phyloP scores from a whole-genome alignment of 2,888 invertebrate genomes.

The Nowickia ferox region DNA sequence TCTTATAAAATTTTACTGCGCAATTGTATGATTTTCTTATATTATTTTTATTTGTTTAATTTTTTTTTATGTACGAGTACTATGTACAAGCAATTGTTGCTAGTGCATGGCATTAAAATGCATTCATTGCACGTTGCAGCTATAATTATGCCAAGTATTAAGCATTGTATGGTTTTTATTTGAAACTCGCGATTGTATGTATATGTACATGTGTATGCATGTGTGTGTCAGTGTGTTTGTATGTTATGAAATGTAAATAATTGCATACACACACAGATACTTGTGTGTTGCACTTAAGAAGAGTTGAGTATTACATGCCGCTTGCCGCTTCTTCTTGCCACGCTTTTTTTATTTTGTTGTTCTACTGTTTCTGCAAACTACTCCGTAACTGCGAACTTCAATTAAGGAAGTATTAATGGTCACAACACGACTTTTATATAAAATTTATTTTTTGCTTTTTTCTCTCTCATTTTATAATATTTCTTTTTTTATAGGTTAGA shows the following conservation, averaged over 20 bases:
- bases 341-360: conserved; percentile 22
- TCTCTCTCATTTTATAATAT: conserved; percentile 31
- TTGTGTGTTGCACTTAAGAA: conserved; percentile 33
- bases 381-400: conserved; percentile 66
- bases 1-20: conserved; percentile 67
- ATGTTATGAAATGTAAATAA: conserved; percentile 43
- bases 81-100: conserved; percentile 45
- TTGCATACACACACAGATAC: not conserved
- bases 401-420: conserved; percentile 72
- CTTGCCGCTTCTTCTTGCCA: conserved; percentile 14
- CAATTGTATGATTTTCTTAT: conserved; percentile 51
- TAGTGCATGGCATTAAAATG: conserved; percentile 65
- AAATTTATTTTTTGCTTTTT: conserved; percentile 51
- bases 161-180: conserved; percentile 60
- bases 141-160: conserved; percentile 72
- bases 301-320: conserved; percentile 50
- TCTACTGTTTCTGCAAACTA: conserved; percentile 56
- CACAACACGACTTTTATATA: conserved; percentile 70
- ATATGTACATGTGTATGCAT: not conserved
- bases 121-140: conserved; percentile 71
- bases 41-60: not conserved
- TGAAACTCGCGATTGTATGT: not conserved
- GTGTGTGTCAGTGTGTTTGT: conserved; percentile 12
- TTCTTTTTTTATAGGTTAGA: conserved; percentile 1
- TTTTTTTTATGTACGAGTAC: not conserved